Conservation (phyloP, 2,113 vertebrate species). For the Halichoerus grypus region DNA sequence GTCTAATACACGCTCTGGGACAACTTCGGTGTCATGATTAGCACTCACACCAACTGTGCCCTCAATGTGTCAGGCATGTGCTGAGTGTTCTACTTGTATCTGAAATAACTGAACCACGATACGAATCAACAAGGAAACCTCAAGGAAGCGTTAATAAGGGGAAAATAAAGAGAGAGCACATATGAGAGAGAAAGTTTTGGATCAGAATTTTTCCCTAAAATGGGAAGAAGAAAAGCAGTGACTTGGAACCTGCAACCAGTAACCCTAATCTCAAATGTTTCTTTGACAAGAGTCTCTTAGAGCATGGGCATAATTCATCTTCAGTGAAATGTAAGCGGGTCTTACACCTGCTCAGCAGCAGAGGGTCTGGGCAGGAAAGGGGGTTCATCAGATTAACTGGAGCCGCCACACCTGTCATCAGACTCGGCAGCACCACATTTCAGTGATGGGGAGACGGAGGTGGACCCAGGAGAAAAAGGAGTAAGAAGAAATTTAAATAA, state of each 20-base stretch:
- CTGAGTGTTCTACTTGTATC: accelerated
- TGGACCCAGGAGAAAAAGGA: no score
- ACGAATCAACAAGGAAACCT: neutral
- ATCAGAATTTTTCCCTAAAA: neutral
- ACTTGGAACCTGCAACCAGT: neutral
- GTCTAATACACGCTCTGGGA: accelerated
- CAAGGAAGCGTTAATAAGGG: accelerated
- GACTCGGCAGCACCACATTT: accelerated
- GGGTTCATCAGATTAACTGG: accelerated
- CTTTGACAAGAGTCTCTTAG: neutral
- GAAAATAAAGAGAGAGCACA: no score
- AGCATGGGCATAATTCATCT: neutral
- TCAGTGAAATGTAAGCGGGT: accelerated
- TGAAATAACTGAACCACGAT: accelerated
- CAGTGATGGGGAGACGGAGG: neutral
- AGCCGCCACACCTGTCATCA: accelerated
- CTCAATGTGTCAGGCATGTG: accelerated
- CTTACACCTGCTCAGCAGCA: neutral
- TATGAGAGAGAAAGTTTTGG: neutral
- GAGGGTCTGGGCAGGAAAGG: neutral
- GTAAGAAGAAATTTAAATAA: accelerated
- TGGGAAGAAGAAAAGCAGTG: neutral
- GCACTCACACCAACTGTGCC: accelerated
- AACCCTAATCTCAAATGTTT: neutral
- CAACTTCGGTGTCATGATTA: accelerated